Base-by-base conservation (phyloP, 2,888 invertebrate genomes). In the Tenthredo livida region DNA sequence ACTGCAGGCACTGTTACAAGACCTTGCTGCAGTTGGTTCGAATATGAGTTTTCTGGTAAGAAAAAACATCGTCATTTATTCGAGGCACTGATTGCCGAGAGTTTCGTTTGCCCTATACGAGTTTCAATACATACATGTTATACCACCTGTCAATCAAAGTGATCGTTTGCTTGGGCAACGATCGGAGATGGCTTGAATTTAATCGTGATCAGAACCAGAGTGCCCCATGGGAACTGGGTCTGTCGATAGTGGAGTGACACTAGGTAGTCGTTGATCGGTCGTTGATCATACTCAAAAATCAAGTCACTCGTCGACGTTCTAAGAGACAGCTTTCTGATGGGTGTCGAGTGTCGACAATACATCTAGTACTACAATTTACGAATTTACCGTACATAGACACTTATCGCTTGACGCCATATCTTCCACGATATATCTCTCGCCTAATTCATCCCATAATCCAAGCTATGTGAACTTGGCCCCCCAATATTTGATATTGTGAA, bases 151-250 rank as follows among this genome's bases (percentile, higher is more conserved):
- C 83, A 83, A 83, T 83, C 83, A 83, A 70, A 83, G 83, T 70
- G 50, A 83, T 83, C 67, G 83, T 83, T 83, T 67, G 83, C 67
- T 83, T 67, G 33, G 67, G 83, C 83, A 83, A 83, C 83, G 47
- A 43, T 33, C 25, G 67, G 33, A 21, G 67, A 83, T 29, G 47
- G 67, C 47, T 67, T 25, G 67, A 67, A 67, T 83, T 67, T 83
- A 40, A 83, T 83, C 83, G 83, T 67, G 83, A 83, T 83, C 70
- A 33, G 33, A 83, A 83, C 83, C 47, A 83, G 67, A 83, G 83
- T 83, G 83, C 83, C 83, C 83, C 70, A 29, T 83, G 83, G 83
- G 83, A 83, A 83, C 50, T 83, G 83, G 83, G 83, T 83, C 83
- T 67, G 17, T 54, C 50, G 67, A 67, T 47, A 47, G n/a, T 17